Conservation (phyloP, 2,797 vertebrate genomes). For the Spondyliosoma cantharus region DNA sequence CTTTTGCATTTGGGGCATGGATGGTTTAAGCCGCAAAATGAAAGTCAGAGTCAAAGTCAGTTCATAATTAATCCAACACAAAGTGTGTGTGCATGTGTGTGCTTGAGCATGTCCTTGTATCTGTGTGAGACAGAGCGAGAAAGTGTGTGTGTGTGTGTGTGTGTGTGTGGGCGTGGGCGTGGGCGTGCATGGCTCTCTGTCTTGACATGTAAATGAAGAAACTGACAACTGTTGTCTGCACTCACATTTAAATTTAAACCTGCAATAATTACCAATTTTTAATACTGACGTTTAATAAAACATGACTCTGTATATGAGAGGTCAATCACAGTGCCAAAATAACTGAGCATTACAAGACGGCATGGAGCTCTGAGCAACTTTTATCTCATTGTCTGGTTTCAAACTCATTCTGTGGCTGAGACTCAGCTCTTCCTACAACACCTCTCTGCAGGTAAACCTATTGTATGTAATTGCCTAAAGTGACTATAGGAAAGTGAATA, state of each 20-base stretch:
- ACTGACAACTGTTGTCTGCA: slow-evolving; percentile 4
- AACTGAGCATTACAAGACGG: slow-evolving; percentile 1
- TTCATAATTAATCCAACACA: slow-evolving; percentile 64
- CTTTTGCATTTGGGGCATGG: slow-evolving; percentile 64
- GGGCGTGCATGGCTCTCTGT: background rate
- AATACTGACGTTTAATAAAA: background rate
- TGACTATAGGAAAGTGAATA: no score
- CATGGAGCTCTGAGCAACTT: background rate
- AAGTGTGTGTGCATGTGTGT: slow-evolving; percentile 22
- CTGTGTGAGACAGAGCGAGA: no score
- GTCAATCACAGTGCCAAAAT: background rate
- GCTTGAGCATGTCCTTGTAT: background rate
- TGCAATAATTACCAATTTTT: no score
- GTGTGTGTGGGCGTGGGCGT: slow-evolving; percentile 10
- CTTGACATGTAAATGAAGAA: slow-evolving; percentile 10
- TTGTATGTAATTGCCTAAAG: background rate
- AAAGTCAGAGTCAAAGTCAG: slow-evolving; percentile 75
- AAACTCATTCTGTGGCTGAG: background rate
- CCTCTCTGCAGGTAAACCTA: background rate
- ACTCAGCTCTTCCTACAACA: background rate
- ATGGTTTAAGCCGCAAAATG: slow-evolving; percentile 69
- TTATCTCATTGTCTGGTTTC: background rate
- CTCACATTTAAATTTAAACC: slow-evolving; percentile 25
- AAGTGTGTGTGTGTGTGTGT: background rate
- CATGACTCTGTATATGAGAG: background rate